Conservation (phyloP, 2,113 vertebrate genomes). For the Chaenogobius annularis region DNA sequence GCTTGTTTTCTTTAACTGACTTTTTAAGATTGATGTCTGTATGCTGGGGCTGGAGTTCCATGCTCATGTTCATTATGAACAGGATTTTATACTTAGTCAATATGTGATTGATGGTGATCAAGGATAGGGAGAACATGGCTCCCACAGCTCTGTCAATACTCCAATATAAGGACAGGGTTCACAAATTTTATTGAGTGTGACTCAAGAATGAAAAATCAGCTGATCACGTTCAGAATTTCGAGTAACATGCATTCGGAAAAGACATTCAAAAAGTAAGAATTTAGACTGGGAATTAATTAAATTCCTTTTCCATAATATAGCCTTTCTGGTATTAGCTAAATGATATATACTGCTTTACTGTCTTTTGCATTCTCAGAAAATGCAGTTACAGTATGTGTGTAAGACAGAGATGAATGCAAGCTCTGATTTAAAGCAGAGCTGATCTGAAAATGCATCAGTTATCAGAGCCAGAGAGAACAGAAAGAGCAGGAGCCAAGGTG, state of each 20-base stretch:
- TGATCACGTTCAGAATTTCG: too few species aligned
- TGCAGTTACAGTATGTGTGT: conserved; percentile 4
- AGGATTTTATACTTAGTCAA: not conserved
- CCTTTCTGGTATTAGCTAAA: too few species aligned
- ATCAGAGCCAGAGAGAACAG: conserved; percentile 25
- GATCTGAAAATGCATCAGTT: conserved; percentile 16
- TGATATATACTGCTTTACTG: not conserved
- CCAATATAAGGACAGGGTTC: not conserved
- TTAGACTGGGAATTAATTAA: too few species aligned
- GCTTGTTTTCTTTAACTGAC: not conserved
- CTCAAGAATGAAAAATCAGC: too few species aligned
- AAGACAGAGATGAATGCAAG: conserved; percentile 48
- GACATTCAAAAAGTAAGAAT: too few species aligned
- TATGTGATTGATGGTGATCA: not conserved
- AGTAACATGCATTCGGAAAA: too few species aligned
- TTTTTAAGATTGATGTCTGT: not conserved
- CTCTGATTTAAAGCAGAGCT: not conserved
- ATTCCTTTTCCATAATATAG: too few species aligned
- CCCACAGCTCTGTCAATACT: not conserved
- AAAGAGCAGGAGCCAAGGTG: not conserved
- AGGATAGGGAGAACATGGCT: not conserved
- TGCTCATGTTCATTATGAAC: not conserved
- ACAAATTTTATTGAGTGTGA: too few species aligned
- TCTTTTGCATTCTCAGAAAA: not conserved
- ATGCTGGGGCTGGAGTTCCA: not conserved